Evolutionary conservation across 2,797 vertebrate species (phyloP), one percentile per base, ranked within the genome.

Genomic region (Sparidentex hasta): DNA sequence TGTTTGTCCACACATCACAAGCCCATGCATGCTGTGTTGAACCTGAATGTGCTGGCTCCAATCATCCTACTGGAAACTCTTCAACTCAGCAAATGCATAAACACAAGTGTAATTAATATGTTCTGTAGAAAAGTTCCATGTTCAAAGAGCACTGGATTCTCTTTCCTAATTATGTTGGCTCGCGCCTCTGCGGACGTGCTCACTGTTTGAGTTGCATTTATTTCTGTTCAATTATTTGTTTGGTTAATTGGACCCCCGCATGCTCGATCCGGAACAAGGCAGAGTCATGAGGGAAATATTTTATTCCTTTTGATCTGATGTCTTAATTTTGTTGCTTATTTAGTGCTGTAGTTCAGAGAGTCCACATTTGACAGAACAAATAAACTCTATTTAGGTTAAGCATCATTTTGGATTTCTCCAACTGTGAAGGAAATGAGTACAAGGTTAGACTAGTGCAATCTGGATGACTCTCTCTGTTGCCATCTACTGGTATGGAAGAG

Each of bases 141-240:
- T 93, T 94, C 92, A 94, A 95, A 95, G 90, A 91, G 86, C 75
- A 88, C 76, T 55, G 66, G 66, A 88, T 90, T 87, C 73, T 87
- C 80, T 78, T 76, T 80, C 59, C 89, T 93, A 93, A 93, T 94
- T 91, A 95, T 84, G 82, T 93, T 91, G 81, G 65, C 84, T 87
- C 1, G 50, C 77, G 82, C 87, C 92, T 94, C 90, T 87, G 86
- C 7, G 82, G 92, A 89, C 66, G 20, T 41, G 82, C 91, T 90
- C 78, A 2, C 23, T 90, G 86, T 92, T 93, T 92, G 75, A 91
- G 84, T 94, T 92, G 89, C 86, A 91, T 93, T 94, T 94, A 93
- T 94, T 95, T 93, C 90, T 93, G 90, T 93, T 95, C 90, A 93
- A 93, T 94, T 95, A 95, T 95, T 94, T 95, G 93, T 95, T 94